These are phyloP conservation scores for Aurelia sp. DNA, from an alignment of 30 jellyfish, hydroid and myxozoan genomes.

Conservation along the genomic window DNA sequence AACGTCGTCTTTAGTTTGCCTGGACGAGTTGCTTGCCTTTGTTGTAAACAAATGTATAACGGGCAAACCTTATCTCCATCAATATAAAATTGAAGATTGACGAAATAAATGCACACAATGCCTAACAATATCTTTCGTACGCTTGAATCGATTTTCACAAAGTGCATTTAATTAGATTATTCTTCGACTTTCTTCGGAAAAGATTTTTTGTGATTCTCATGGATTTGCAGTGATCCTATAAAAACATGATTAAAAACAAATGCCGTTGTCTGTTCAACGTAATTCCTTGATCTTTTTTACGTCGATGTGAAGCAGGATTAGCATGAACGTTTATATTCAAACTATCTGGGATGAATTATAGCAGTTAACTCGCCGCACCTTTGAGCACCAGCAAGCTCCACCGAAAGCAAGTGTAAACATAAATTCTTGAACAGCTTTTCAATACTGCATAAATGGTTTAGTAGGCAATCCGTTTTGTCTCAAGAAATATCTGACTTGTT, in stretches of 20 bases:
- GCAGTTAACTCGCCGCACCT: no score
- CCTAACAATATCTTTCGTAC: slow-evolving; percentile 51
- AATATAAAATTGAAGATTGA: slow-evolving; percentile 13
- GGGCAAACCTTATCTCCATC: slow-evolving; percentile 15
- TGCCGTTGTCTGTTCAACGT: slow-evolving; percentile 43
- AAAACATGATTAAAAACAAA: slow-evolving; percentile 43
- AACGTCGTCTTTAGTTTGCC: no score
- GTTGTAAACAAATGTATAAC: slow-evolving; percentile 12
- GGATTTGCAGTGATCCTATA: slow-evolving; percentile 52
- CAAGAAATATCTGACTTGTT: no score
- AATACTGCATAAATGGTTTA: no score
- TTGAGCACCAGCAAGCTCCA: no score
- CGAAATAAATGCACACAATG: not conserved
- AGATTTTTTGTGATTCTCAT: slow-evolving; percentile 42
- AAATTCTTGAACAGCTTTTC: no score
- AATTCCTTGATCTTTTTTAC: slow-evolving; percentile 36
- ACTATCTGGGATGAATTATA: not conserved
- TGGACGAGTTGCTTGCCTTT: no score
- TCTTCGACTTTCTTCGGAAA: slow-evolving; percentile 29
- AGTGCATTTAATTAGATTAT: slow-evolving; percentile 60
- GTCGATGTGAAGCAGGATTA: slow-evolving; percentile 4
- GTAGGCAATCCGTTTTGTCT: no score
- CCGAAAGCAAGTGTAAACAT: no score
- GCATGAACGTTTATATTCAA: not conserved
- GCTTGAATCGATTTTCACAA: slow-evolving; percentile 64